Conservation (phyloP, 1,140 invertebrate genomes). For the Calliphora vicina region DNA sequence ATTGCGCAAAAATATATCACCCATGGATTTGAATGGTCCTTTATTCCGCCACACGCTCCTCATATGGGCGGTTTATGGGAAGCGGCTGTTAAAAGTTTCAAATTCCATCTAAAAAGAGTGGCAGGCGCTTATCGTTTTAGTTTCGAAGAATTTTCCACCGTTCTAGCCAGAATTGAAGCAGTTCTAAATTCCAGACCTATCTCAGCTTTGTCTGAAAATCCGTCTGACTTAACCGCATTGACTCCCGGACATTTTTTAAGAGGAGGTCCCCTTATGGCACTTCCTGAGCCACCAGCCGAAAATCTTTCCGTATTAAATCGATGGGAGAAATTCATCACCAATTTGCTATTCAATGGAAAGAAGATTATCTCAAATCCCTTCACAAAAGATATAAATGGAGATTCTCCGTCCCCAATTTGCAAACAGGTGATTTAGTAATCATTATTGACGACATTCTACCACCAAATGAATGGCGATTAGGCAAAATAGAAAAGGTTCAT, state of each 20-base stretch:
- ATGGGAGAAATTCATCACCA: background rate
- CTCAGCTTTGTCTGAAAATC: background rate
- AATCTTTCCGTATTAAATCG: background rate
- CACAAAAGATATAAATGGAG: background rate
- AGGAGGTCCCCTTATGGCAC: background rate
- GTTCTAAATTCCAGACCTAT: background rate
- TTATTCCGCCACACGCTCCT: slow-evolving; percentile 47
- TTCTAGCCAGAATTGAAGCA: background rate
- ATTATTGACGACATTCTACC: background rate
- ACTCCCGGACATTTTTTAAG: background rate
- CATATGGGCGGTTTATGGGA: slow-evolving; percentile 11
- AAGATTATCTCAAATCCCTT: too few relatives aligned
- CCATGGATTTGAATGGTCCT: slow-evolving; percentile 1
- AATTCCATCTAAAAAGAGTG: background rate
- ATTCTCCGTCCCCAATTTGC: background rate
- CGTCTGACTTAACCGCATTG: background rate
- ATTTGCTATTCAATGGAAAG: background rate
- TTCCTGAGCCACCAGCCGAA: background rate
- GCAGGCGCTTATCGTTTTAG: background rate
- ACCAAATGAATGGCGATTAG: too few relatives aligned
- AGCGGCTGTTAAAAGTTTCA: too few relatives aligned
- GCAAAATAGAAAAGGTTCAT: background rate
- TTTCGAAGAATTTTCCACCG: background rate
- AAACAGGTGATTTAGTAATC: background rate
- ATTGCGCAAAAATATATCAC: background rate